Conservation (phyloP, 2,888 invertebrate species). For the Venustoraphidia nigricollis region DNA sequence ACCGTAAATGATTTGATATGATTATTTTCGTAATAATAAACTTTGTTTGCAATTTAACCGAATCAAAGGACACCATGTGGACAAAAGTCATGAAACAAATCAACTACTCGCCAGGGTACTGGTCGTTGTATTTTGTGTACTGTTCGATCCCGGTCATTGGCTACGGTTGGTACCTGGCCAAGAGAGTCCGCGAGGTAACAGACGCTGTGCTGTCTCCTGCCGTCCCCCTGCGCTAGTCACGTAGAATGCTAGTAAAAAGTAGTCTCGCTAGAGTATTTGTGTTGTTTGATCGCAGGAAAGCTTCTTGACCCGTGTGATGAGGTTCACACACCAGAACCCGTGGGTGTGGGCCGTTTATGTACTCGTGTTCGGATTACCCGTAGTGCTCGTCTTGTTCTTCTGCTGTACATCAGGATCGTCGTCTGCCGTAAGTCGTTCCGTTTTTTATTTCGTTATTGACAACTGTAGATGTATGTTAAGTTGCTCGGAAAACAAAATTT, state of each 20-base stretch:
- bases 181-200: conserved; percentile 50
- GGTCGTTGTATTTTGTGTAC: conserved; percentile 66
- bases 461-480: too few relatives aligned
- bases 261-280: conserved; percentile 2
- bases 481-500: too few relatives aligned
- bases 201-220: background rate
- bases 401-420: conserved; percentile 45
- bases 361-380: conserved; percentile 58
- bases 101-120: conserved; percentile 67
- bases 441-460: too few relatives aligned
- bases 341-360: conserved; percentile 84
- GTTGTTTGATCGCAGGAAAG: conserved; percentile 49
- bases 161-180: conserved; percentile 54
- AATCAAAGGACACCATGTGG: conserved; percentile 46
- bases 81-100: conserved; percentile 55
- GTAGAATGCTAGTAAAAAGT: background rate
- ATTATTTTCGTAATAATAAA: too few relatives aligned
- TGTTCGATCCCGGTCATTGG: conserved; percentile 51
- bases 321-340: conserved; percentile 70
- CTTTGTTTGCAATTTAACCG: too few relatives aligned
- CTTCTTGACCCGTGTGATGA: conserved; percentile 55
- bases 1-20: too few relatives aligned
- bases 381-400: conserved; percentile 65
- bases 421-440: too few relatives aligned
- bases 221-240: conserved; percentile 4